Conservation (phyloP, 1,140 invertebrate genomes). For the Agraylea sexmaculata region DNA sequence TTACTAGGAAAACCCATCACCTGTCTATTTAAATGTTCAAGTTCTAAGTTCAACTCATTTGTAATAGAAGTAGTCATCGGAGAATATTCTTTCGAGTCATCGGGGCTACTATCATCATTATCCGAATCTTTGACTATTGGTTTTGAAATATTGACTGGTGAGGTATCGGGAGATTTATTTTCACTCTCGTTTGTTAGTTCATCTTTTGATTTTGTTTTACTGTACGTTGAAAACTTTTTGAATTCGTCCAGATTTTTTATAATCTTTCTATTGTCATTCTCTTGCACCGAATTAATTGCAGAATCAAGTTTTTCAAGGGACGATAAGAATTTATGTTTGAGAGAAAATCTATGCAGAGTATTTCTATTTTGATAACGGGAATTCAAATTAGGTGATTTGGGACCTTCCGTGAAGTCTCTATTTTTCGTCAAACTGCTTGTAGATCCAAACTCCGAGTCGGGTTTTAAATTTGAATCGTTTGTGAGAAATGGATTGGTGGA, state of each 20-base stretch:
- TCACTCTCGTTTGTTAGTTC: not conserved
- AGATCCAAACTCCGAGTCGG: conserved; percentile 1
- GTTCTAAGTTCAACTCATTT: conserved; percentile 62
- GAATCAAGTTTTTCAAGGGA: conserved; percentile 41
- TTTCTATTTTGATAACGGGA: conserved; percentile 8
- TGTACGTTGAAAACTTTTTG: conserved; percentile 58
- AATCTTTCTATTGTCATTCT: no score
- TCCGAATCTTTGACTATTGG: conserved; percentile 10
- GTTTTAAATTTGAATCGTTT: no score
- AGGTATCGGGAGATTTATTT: not conserved
- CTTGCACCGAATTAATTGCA: conserved; percentile 25
- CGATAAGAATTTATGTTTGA: conserved; percentile 38
- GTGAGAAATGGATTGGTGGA: conserved; percentile 5
- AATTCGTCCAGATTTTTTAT: conserved; percentile 79
- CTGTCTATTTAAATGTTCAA: conserved; percentile 71
- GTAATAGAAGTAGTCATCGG: conserved; percentile 79
- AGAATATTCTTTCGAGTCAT: conserved; percentile 70
- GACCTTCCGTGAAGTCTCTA: not conserved
- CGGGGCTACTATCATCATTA: conserved; percentile 55
- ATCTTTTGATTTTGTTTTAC: conserved; percentile 35
- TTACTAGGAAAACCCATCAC: conserved; percentile 48
- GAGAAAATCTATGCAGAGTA: conserved; percentile 11
- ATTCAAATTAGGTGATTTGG: not conserved
- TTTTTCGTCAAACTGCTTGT: not conserved
- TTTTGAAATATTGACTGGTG: not conserved